Evolutionary conservation across 2,797 vertebrate species (phyloP).

Genomic region (Sylvia borin): DNA sequence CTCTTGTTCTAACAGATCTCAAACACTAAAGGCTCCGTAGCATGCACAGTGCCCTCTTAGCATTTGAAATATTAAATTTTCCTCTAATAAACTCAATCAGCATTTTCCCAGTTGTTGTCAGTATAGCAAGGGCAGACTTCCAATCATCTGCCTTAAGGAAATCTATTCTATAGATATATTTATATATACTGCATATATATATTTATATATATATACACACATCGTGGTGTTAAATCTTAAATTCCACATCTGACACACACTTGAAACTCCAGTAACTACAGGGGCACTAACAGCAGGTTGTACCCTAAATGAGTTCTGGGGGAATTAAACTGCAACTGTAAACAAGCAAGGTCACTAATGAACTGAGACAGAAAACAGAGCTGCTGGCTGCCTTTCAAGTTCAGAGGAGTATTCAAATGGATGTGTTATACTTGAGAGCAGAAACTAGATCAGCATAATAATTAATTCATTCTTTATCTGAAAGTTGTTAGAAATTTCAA

Average conservation of each 20-base stretch:
- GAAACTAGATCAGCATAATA: background rate
- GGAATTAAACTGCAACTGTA: slow-evolving; percentile 2
- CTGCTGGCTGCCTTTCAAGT: slow-evolving; percentile 13
- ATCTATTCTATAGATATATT: background rate
- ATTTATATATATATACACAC: too few species aligned
- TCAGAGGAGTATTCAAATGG: background rate
- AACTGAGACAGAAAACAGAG: slow-evolving; percentile 16
- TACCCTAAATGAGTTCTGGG: background rate
- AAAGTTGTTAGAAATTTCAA: slow-evolving; percentile 20
- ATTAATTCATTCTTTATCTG: slow-evolving; percentile 13
- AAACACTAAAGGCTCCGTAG: background rate
- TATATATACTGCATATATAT: background rate
- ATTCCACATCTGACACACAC: background rate
- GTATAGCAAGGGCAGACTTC: background rate
- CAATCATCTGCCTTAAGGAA: background rate
- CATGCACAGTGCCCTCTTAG: background rate
- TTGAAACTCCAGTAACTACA: background rate
- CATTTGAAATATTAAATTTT: background rate
- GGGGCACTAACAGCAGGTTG: background rate
- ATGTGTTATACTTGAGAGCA: background rate
- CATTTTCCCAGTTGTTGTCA: background rate
- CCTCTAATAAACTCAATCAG: background rate
- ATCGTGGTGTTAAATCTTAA: background rate
- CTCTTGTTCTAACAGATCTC: background rate
- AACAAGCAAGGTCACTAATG: slow-evolving; percentile 23